Evolutionary conservation across 2,113 vertebrate species (phyloP), one percentile per base, ranked within the genome.

Genomic region (Boulengeromyrus knoepffleri): DNA sequence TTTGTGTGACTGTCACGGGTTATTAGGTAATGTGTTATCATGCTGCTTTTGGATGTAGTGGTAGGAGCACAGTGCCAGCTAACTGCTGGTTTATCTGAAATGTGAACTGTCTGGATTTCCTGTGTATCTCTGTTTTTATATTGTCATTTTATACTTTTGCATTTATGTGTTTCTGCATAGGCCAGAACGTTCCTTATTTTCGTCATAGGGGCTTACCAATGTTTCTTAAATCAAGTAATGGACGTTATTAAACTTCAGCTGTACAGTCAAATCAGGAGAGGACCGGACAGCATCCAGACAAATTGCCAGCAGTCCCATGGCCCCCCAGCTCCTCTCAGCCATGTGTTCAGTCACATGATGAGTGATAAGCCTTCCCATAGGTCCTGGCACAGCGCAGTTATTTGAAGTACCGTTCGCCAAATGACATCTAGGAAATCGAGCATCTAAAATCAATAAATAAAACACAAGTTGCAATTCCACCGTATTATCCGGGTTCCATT

Each of bases 401-500:
- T 47, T 85, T 45, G 83, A 45, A 24, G 9, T 46, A 46, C 39
- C 31, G 0, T 31, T 17, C 17, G 10, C 42, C 27, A 53, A 62
- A 62, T 62, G 87, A 58, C 52, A 46, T 39, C 53, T 42, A 62
- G 52, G 52, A 88, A 58, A 58, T 50, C 36, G 31, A 45, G 87
- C 56, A 8, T 21, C 15, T 88, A 17, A 56, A 62, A 52, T 87
- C 85, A 87, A 45, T 62, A 88, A 88, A 42, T 62, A 88, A 88
- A 88, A 88, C 36, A 88, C 27, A 62, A 88, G 52, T 42, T 36
- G 12, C 31, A 45, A 89, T 24, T 58, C 49, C 80, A 27, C 15
- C 3, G 46, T 90, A 92, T 94, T 90, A 91, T 93, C 93, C 92
- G 91, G 92, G 90, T 94, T 93, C 91, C 93, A 92, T 92, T 95